Percentiles rank a stretch among this genome's conserved stretches.
Evolutionary conservation across 37 sponge, comb jelly and placozoan genomes (phyloP).

Genomic region (Aplysina aerophoba): DNA sequence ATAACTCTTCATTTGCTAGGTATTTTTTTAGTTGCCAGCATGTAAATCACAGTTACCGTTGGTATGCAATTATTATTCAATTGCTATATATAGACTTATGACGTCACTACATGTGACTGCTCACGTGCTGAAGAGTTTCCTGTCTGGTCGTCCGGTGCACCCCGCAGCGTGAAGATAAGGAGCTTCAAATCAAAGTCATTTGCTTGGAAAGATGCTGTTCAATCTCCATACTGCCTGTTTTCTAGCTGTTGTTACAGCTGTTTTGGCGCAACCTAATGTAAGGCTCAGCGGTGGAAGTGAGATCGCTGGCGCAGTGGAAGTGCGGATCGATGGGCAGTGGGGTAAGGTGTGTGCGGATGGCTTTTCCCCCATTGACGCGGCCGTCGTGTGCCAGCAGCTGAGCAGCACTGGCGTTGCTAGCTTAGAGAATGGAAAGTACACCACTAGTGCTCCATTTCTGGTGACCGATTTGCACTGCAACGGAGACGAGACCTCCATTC

Average conservation of each 20-base stretch:
- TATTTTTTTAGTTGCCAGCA: no score
- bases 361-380: constrained; percentile 32
- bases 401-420: not conserved
- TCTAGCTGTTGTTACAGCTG: not conserved
- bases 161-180: no score
- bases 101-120: no score
- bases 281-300: constrained; percentile 16
- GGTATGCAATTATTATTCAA: no score
- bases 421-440: constrained; percentile 13
- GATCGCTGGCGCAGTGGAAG: constrained; percentile 36
- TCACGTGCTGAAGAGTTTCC: no score
- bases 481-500: constrained; percentile 18
- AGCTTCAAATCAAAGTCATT: no score
- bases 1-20: no score
- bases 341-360: constrained; percentile 39
- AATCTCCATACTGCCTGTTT: no score
- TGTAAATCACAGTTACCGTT: no score
- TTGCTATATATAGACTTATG: no score
- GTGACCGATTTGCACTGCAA: constrained; percentile 17
- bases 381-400: constrained; percentile 37
- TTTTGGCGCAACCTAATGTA: constrained; percentile 10
- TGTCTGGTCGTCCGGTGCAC: no score
- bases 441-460: not conserved
- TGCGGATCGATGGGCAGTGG: constrained; percentile 22
- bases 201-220: no score